A percentile compares a stretch with the other conserved stretches of the same genome.
Conservation (phyloP, 2,113 vertebrate species). For the Himantopus leucocephalus region DNA sequence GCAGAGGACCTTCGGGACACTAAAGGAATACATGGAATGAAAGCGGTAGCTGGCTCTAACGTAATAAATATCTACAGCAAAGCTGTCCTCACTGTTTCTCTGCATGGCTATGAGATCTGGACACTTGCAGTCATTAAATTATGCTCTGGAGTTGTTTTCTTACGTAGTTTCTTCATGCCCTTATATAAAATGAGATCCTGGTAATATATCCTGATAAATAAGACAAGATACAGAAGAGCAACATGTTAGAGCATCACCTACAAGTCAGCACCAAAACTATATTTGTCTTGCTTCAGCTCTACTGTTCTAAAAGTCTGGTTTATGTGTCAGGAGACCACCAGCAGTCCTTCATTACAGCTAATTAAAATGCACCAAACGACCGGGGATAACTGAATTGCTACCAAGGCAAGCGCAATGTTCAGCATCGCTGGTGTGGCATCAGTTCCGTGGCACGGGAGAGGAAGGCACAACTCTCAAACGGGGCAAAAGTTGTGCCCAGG, state of each 20-base stretch:
- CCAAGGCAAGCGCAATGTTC: not conserved
- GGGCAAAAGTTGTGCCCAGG: not conserved
- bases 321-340: not conserved
- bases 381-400: fast-evolving
- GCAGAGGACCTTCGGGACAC: not conserved
- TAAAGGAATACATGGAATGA: not conserved
- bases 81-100: not conserved
- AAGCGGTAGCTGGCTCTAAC: not conserved
- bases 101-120: not conserved
- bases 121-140: not conserved
- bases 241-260: not conserved
- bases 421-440: fast-evolving
- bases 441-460: not conserved
- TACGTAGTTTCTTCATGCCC: not conserved
- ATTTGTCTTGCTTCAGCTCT: not conserved
- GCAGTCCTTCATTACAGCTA: not conserved
- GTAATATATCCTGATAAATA: not conserved
- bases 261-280: not conserved
- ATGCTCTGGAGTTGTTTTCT: not conserved
- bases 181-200: not conserved
- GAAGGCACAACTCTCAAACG: not conserved
- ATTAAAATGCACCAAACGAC: not conserved
- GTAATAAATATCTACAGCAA: not conserved
- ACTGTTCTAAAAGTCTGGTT: not conserved
- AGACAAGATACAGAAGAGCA: not conserved